Evolutionary conservation across 1,140 invertebrate species (phyloP).

Genomic region (Lepidostoma basale): DNA sequence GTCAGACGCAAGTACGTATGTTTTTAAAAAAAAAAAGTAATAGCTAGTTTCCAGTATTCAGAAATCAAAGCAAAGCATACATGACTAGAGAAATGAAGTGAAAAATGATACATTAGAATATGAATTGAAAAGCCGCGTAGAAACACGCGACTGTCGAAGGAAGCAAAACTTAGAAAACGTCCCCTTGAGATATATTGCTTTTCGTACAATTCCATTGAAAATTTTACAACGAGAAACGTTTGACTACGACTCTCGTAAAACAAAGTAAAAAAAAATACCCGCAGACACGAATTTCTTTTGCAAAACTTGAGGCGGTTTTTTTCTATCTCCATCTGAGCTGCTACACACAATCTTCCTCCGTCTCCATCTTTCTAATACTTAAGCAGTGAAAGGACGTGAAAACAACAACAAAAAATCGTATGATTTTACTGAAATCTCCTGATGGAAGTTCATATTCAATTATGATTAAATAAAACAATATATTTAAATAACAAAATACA

Average conservation of each 20-base stretch:
- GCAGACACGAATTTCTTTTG: conserved; percentile 28
- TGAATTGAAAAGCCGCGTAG: neutral
- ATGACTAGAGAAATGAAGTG: neutral
- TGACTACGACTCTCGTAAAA: conserved; percentile 20
- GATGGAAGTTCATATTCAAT: too few species aligned
- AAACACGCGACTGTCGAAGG: conserved; percentile 5
- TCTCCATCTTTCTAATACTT: too few species aligned
- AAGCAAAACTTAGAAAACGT: conserved; percentile 1
- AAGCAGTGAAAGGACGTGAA: too few species aligned
- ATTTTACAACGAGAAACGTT: conserved; percentile 25
- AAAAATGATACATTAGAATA: neutral
- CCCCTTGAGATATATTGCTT: conserved; percentile 22
- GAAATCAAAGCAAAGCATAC: too few species aligned
- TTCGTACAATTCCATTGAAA: conserved; percentile 20
- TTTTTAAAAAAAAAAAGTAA: neutral
- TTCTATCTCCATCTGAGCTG: neutral
- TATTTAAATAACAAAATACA: too few species aligned
- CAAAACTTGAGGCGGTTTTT: conserved; percentile 7
- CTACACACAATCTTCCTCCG: too few species aligned
- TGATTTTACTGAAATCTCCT: too few species aligned
- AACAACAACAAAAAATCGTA: too few species aligned
- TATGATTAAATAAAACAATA: too few species aligned
- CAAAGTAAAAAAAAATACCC: neutral
- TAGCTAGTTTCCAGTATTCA: too few species aligned
- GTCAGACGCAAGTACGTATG: neutral